These are phyloP conservation scores for Semaprochilodus insignis DNA, from an alignment of 2,797 vertebrate species.

Conservation along the genomic window DNA sequence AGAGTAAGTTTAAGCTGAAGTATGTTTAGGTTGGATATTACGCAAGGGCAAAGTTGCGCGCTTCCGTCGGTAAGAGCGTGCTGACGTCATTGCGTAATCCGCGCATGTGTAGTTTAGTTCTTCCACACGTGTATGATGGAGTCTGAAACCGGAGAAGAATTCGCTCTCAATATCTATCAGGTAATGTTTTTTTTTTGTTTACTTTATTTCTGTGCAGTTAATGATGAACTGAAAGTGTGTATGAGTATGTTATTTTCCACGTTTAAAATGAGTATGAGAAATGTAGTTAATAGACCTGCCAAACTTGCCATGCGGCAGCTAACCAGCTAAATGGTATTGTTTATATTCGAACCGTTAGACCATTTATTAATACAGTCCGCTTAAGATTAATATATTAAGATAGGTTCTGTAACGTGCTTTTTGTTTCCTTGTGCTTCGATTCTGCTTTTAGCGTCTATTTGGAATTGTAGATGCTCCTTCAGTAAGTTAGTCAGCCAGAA, in stretches of 20 bases:
- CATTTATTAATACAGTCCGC: too few relatives aligned
- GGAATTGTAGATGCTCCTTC: too few relatives aligned
- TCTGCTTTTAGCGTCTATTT: too few relatives aligned
- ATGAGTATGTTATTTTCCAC: background rate
- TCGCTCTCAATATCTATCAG: constrained; percentile 29
- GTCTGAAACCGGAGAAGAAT: background rate
- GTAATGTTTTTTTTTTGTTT: constrained; percentile 15
- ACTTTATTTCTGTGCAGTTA: background rate
- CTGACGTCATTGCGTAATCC: background rate
- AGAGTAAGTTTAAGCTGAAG: too few relatives aligned
- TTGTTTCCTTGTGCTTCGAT: too few relatives aligned
- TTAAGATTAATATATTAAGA: background rate
- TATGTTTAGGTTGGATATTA: too few relatives aligned
- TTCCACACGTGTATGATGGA: constrained; percentile 54
- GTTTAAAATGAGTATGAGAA: background rate
- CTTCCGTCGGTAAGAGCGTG: background rate
- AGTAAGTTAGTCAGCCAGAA: too few relatives aligned
- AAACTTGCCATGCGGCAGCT: background rate
- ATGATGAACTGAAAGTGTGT: background rate
- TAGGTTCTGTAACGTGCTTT: background rate
- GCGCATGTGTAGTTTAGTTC: constrained; percentile 25
- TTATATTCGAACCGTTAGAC: too few relatives aligned
- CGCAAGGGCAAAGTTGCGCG: too few relatives aligned
- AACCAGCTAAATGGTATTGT: background rate
- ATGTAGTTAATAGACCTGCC: background rate